Evolutionary conservation across 1,140 invertebrate species (phyloP).

Genomic region (Pseudomyrmex pallidus): DNA sequence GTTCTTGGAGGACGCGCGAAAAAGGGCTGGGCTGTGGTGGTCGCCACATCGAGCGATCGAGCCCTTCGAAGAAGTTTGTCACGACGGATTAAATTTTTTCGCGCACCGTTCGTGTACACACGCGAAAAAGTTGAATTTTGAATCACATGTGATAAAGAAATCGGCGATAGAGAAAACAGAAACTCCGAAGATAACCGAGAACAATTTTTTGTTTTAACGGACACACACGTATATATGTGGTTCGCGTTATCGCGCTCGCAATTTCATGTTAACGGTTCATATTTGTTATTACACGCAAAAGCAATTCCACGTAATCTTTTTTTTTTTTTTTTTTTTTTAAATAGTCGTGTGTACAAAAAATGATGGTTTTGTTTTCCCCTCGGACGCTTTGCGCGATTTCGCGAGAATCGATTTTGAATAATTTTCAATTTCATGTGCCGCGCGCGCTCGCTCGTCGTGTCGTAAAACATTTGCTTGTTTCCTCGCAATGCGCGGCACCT

Average conservation of each 20-base stretch:
- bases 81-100: not conserved
- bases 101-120: too few species aligned
- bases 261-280: too few species aligned
- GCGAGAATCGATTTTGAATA: slow-evolving; percentile 2
- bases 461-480: not conserved
- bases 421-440: not conserved
- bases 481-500: not conserved
- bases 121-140: too few species aligned
- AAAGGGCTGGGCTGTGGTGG: slow-evolving; percentile 64
- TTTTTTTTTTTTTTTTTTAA: too few species aligned
- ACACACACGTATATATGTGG: not conserved
- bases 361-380: not conserved
- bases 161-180: too few species aligned
- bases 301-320: not conserved
- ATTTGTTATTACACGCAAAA: not conserved
- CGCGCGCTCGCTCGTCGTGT: not conserved
- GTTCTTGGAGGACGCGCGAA: slow-evolving; percentile 31
- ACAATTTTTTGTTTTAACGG: not conserved
- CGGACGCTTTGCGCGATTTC: not conserved
- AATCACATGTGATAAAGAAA: too few species aligned
- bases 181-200: too few species aligned
- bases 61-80: not conserved
- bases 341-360: too few species aligned
- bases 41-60: not conserved
- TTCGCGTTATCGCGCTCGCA: not conserved